Conservation (phyloP, 2,888 invertebrate species). For the Polymixis lichenea region DNA sequence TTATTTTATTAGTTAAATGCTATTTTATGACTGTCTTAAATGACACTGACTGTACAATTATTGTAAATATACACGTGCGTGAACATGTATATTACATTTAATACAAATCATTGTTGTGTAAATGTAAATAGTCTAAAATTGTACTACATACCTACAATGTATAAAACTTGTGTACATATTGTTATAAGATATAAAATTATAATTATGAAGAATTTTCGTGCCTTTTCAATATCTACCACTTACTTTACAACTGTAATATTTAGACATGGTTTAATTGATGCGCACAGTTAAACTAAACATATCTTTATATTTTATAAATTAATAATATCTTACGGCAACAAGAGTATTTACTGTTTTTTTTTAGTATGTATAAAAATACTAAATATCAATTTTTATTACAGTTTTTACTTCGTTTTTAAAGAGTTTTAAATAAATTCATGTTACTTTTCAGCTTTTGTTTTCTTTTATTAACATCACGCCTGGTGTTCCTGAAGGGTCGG, state of each 20-base stretch:
- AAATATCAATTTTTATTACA: slow-evolving; percentile 36
- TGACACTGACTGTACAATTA: slow-evolving; percentile 42
- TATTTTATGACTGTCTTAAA: slow-evolving; percentile 24
- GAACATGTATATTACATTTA: slow-evolving; percentile 51
- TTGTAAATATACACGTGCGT: slow-evolving; percentile 55
- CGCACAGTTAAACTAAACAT: background rate
- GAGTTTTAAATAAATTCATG: slow-evolving; percentile 63
- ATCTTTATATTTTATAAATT: background rate
- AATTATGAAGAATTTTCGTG: slow-evolving; percentile 67
- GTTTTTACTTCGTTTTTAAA: slow-evolving; percentile 46
- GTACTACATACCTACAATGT: slow-evolving; percentile 34
- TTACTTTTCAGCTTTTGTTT: slow-evolving; percentile 48
- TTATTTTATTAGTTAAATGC: slow-evolving; percentile 11
- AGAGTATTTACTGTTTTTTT: slow-evolving; percentile 34
- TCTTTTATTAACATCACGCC: background rate
- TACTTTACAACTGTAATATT: slow-evolving; percentile 33
- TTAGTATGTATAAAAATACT: slow-evolving; percentile 21
- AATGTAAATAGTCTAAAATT: slow-evolving; percentile 57
- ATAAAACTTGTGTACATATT: slow-evolving; percentile 86
- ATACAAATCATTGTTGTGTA: slow-evolving; percentile 41
- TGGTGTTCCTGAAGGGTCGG: no score
- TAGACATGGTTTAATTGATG: slow-evolving; percentile 4
- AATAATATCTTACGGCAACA: slow-evolving; percentile 8
- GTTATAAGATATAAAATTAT: slow-evolving; percentile 62
- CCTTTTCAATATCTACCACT: slow-evolving; percentile 79